phyloP scores from a whole-genome alignment of 2,113 vertebrate genomes.

The Actenoides hombroni region DNA sequence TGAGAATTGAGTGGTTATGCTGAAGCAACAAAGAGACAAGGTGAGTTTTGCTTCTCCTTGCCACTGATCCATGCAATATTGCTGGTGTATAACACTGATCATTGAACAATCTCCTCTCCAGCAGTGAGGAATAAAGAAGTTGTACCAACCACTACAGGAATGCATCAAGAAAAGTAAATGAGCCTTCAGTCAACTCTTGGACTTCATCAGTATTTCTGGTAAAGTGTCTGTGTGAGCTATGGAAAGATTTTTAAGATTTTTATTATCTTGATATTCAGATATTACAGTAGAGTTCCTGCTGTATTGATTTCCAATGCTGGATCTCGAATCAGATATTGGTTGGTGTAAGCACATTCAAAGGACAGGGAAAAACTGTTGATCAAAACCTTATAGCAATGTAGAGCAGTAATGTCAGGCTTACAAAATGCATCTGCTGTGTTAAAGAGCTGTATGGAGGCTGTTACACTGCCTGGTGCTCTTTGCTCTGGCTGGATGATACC shows the following conservation, averaged over 20 bases:
- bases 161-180: not conserved
- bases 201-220: not conserved
- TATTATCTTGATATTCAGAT: not conserved
- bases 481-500: not conserved
- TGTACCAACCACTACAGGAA: not conserved
- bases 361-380: not conserved
- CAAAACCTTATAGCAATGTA: rapidly evolving
- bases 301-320: not conserved
- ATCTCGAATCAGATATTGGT: not conserved
- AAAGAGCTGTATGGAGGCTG: not conserved
- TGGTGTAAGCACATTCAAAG: not conserved
- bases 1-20: not conserved
- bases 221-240: not conserved
- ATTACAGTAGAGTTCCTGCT: not conserved
- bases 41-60: not conserved
- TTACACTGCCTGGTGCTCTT: not conserved
- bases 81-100: not conserved
- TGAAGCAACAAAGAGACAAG: not conserved
- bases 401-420: not conserved
- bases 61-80: not conserved
- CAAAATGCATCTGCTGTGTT: not conserved
- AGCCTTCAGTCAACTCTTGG: not conserved
- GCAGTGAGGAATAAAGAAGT: not conserved
- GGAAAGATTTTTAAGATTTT: not conserved
- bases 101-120: not conserved